Evolutionary conservation across 2,113 vertebrate species (phyloP), one percentile per base, ranked within the genome.

Genomic region (Axis porcinus): DNA sequence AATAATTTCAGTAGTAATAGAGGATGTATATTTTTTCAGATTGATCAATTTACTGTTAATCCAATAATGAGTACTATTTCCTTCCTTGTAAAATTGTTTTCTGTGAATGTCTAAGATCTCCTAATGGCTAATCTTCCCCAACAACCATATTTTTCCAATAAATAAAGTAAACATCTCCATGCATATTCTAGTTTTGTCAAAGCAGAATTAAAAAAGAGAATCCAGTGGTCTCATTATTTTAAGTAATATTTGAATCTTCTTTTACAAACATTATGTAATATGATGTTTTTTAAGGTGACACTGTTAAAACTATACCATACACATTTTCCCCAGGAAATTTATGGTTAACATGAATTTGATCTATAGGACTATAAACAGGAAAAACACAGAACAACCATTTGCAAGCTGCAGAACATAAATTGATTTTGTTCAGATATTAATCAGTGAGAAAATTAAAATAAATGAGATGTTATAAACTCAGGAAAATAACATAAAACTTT

Each of bases 41-140:
- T 57, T 94, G 89, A 96, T 96, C 93, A 95, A 93, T 93, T 89
- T 86, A 8, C 62, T 74, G 55, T 43, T 96, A 91, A 97, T 95
- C 40, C 58, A 94, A 93, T 88, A 82, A 87, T 45, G 17, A 91
- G 12, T 43, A 79, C 54, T n/a, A 89, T 96, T 98, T 98, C 89
- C 95, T 97, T 97, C 55, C 89, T 16, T 57, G 19, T 30, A 95
- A 82, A 93, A 86, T 96, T 86, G 76, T 95, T 96, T 97, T 97
- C 92, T 96, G 60, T 83, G 54, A 45, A 43, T 7, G 7, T 57
- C 47, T 58, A 58, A 3, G 82, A 57, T 85, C 86, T 78, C 47
- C 19, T 97, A 91, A 96, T 70, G 55, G 62, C 60, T 93, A 67
- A 86, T 96, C 13, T 33, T 67, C 30, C 88, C 40, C 27, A 89